Base-by-base conservation (phyloP, 2,797 vertebrate species). In the Amblyopsis hoosieri region DNA sequence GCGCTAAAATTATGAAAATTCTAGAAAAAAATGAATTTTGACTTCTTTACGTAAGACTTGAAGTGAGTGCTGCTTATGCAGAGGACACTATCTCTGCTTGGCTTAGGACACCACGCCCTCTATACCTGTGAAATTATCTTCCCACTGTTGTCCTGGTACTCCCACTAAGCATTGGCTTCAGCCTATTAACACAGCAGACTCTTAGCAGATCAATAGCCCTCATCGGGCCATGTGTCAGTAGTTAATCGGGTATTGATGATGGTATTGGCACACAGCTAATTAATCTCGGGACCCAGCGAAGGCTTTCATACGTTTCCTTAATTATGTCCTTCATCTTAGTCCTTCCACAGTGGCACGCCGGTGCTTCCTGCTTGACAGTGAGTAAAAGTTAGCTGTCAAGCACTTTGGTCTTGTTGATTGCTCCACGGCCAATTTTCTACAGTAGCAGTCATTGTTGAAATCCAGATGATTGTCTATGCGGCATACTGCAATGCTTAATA, bases 231-330 rank as follows among this genome's bases (percentile, higher is more conserved):
- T 98, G 94, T 97, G 96, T 99, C 98, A 97, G 98, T 98, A 95
- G 96, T 96, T 98, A 99, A 99, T 98, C 97, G 94, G 95, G 95
- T 96, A 99, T 99, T 98, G 97, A 99, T 97, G 95, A 96, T 94
- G 93, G 91, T 96, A 99, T 99, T 94, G 97, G 96, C 95, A 95
- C 76, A 29, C 90, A 88, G 93, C 94, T 99, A 98, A 99, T 99
- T 98, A 97, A 99, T 99, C 96, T 96, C 92, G 84, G 23, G 93
- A 90, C 91, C 93, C 91, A 83, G 90, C 58, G 84, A 92, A 85
- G 89, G 93, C 94, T 94, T 96, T 98, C 95, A 96, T 98, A 95
- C 93, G 94, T 96, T 97, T 95, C 93, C 93, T 96, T 99, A 97
- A 98, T 98, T 95, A 97, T 94, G 93, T 95, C 94, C 94, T 98